Evolutionary conservation across 1,140 invertebrate genomes (phyloP).

Genomic region (Anastrepha obliqua): DNA sequence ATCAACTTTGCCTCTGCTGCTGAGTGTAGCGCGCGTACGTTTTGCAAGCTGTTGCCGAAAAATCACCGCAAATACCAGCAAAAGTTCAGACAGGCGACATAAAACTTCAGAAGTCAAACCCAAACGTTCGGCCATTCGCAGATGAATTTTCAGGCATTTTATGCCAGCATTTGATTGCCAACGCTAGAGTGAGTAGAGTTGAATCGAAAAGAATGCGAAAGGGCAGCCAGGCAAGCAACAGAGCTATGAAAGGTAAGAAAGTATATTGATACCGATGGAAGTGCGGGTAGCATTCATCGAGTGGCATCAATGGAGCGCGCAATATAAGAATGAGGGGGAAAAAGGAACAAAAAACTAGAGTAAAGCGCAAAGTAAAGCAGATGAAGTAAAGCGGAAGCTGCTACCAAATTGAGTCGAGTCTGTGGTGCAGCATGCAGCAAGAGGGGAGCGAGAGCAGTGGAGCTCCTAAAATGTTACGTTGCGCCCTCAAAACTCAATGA

Average conservation of each 20-base stretch:
- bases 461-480: not conserved
- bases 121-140: conserved; percentile 14
- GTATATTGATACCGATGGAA: not conserved
- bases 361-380: not conserved
- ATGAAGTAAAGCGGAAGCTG: not conserved
- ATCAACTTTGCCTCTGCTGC: not conserved
- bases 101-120: conserved; percentile 25
- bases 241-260: not conserved
- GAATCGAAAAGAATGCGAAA: not conserved
- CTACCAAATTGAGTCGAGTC: conserved; percentile 20
- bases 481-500: not conserved
- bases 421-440: not conserved
- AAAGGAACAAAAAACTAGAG: not conserved
- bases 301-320: not conserved
- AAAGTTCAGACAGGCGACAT: conserved; percentile 13
- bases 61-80: conserved; percentile 11
- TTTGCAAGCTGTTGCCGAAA: conserved; percentile 9
- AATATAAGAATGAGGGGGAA: not conserved
- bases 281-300: not conserved
- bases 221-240: not conserved
- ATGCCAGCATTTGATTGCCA: conserved; percentile 28
- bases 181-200: not conserved
- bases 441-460: not conserved
- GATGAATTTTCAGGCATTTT: conserved; percentile 9
- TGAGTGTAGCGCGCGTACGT: not conserved